Evolutionary conservation across 2,888 invertebrate genomes (phyloP).

Genomic region (Hylaea fasciaria): DNA sequence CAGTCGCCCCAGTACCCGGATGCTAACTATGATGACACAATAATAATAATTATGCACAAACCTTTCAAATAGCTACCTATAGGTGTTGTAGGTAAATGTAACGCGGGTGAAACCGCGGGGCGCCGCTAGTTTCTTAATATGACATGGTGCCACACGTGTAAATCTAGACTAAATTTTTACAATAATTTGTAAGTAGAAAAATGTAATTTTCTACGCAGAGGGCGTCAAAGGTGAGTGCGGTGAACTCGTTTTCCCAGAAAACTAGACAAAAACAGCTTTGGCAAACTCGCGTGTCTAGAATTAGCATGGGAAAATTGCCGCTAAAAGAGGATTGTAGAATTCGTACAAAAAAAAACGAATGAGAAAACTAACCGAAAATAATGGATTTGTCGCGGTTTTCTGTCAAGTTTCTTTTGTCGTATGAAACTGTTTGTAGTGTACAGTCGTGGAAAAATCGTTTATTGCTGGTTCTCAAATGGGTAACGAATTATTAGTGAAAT

Average conservation of each 20-base stretch:
- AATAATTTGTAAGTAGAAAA: constrained; percentile 50
- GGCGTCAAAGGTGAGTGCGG: constrained; percentile 65
- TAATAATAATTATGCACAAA: no score
- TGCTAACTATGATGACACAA: no score
- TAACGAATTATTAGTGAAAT: no score
- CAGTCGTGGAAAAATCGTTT: no score
- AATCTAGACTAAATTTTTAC: not conserved
- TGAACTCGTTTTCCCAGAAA: constrained; percentile 68
- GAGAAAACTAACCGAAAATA: constrained; percentile 42
- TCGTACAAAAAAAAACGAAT: constrained; percentile 23
- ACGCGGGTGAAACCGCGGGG: no score
- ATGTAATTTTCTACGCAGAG: constrained; percentile 61
- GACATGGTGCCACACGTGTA: no score
- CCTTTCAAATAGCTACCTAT: no score
- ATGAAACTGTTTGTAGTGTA: constrained; percentile 8
- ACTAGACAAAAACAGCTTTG: constrained; percentile 72
- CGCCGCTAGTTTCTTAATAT: no score
- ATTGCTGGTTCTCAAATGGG: no score
- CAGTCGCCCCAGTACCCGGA: no score
- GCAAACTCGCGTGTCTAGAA: constrained; percentile 67
- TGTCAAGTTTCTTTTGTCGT: constrained; percentile 13
- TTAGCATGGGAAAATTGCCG: constrained; percentile 64
- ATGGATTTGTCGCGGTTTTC: constrained; percentile 42
- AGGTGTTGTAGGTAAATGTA: no score
- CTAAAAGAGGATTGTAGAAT: constrained; percentile 25